These are phyloP conservation scores for Drosophila neonasuta DNA, from an alignment of 2,888 invertebrate genomes.

Conservation along the genomic window DNA sequence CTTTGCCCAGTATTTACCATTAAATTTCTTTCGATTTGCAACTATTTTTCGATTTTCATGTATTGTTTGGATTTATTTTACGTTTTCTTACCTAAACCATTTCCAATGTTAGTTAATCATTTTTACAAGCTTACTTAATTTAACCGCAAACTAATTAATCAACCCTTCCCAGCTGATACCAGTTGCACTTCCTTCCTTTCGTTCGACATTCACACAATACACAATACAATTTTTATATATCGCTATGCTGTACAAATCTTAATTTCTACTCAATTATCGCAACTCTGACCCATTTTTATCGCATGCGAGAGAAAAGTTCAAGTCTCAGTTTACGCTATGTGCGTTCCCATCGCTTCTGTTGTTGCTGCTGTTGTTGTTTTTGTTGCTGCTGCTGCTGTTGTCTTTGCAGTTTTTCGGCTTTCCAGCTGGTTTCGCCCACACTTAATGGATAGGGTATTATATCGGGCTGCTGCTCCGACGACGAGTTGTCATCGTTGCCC, in stretches of 20 bases:
- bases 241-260: conserved; percentile 74
- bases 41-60: conserved; percentile 29
- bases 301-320: conserved; percentile 45
- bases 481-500: conserved; percentile 53
- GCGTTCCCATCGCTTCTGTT: conserved; percentile 48
- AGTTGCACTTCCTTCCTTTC: conserved; percentile 6
- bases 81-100: conserved; percentile 43
- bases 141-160: conserved; percentile 15
- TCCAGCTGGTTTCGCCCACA: conserved; percentile 67
- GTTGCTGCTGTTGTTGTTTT: conserved; percentile 29
- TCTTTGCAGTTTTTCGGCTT: conserved; percentile 53
- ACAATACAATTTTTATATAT: conserved; percentile 44
- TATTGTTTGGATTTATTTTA: neutral
- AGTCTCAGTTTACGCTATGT: conserved; percentile 63
- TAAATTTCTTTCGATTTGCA: conserved; percentile 7
- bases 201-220: conserved; percentile 2
- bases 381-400: conserved; percentile 38
- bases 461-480: conserved; percentile 77
- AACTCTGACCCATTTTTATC: conserved; percentile 37
- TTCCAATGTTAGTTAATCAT: conserved; percentile 35
- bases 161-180: conserved; percentile 17
- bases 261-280: conserved; percentile 44
- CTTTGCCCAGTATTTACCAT: conserved; percentile 22
- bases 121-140: conserved; percentile 68
- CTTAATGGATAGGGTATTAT: conserved; percentile 78